Evolutionary conservation across 30 jellyfish, hydroid and myxozoan genomes (phyloP).

Genomic region (Aurelia aurita): DNA sequence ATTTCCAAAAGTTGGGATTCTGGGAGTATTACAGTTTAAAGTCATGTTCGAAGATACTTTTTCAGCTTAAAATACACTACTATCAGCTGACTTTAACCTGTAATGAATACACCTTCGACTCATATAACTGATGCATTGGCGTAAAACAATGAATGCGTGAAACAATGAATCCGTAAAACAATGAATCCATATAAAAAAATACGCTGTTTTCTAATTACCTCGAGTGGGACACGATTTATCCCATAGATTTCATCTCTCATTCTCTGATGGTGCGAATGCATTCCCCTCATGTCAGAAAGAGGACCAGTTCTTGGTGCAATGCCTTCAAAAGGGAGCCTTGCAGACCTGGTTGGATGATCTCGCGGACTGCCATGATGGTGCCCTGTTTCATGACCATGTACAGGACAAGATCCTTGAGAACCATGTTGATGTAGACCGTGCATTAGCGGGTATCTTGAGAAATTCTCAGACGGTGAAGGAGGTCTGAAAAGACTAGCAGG

Average conservation of each 20-base stretch:
- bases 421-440: constrained; percentile 82
- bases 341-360: constrained; percentile 80
- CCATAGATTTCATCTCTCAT: constrained; percentile 84
- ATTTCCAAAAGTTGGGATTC: too few relatives aligned
- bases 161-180: too few relatives aligned
- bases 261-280: constrained; percentile 90
- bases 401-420: constrained; percentile 95
- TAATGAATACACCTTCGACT: too few relatives aligned
- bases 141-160: too few relatives aligned
- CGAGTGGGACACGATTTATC: constrained; percentile 73
- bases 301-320: constrained; percentile 63
- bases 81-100: too few relatives aligned
- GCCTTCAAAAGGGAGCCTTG: constrained; percentile 83
- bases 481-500: constrained; percentile 82
- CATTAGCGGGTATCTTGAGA: constrained; percentile 76
- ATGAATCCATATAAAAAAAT: too few relatives aligned
- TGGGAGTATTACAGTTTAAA: too few relatives aligned
- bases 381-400: constrained; percentile 96
- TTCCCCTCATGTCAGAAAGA: constrained; percentile 70
- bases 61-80: too few relatives aligned
- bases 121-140: too few relatives aligned
- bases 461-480: constrained; percentile 86
- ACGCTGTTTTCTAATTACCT: constrained; percentile 36
- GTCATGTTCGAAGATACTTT: too few relatives aligned
- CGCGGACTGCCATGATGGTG: constrained; percentile 91